A percentile compares a stretch with the other conserved stretches of the same genome.
Evolutionary conservation across 2,797 vertebrate genomes (phyloP).

Genomic region (Loriculus beryllinus): DNA sequence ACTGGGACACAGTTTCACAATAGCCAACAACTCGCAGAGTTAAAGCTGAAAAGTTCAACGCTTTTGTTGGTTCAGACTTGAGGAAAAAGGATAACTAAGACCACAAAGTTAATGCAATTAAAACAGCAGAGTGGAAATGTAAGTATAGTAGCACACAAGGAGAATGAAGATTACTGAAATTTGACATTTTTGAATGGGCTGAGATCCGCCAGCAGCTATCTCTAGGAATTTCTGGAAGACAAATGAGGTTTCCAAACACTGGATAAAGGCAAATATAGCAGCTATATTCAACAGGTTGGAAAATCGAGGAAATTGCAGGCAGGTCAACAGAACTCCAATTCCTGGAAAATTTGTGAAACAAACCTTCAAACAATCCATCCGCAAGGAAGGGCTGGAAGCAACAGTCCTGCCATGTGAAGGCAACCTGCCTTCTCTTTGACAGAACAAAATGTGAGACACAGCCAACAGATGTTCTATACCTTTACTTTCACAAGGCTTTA

Average conservation of each 20-base stretch:
- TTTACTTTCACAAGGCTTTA: not conserved
- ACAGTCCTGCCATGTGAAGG: not conserved
- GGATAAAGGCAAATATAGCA: not conserved
- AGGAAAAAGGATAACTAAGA: not conserved
- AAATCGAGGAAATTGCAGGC: not conserved
- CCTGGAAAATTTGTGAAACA: not conserved
- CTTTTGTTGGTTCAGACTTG: not conserved
- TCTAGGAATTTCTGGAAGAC: not conserved
- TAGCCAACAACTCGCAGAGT: not conserved
- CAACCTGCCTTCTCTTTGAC: slow-evolving; percentile 2
- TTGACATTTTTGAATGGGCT: not conserved
- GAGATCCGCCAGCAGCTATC: not conserved
- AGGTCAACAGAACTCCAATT: slow-evolving; percentile 9
- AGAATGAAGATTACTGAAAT: not conserved
- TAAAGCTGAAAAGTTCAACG: not conserved
- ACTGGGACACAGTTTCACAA: slow-evolving; percentile 32
- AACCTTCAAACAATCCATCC: not conserved
- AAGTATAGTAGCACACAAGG: not conserved
- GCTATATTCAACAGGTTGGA: not conserved
- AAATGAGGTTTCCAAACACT: not conserved
- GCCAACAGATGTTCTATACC: slow-evolving; percentile 7
- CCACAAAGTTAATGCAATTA: not conserved
- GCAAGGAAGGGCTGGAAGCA: slow-evolving; percentile 24
- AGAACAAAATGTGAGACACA: not conserved
- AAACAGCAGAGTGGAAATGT: not conserved